Conservation (phyloP, 2,113 vertebrate genomes). For the Oxyura jamaicensis region DNA sequence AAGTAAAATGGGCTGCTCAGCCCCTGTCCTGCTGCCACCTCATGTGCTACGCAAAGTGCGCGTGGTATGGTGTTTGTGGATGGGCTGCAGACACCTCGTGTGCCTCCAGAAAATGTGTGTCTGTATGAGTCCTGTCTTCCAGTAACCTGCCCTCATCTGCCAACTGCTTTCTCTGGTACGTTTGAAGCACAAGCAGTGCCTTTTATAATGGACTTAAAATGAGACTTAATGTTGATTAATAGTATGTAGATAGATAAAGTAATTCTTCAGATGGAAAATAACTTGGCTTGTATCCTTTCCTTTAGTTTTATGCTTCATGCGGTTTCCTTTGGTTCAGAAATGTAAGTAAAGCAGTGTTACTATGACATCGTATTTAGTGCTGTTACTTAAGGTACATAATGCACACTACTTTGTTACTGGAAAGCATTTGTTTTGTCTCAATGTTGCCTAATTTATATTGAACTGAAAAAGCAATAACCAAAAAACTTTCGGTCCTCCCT, state of each 20-base stretch:
- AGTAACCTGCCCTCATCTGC: conserved; percentile 1
- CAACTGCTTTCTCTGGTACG: neutral
- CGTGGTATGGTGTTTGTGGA: neutral
- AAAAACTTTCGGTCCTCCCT: neutral
- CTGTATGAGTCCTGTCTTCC: neutral
- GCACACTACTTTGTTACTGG: neutral
- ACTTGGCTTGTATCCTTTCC: neutral
- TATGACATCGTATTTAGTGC: neutral
- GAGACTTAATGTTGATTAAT: neutral
- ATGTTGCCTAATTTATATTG: neutral
- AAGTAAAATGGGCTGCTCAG: neutral
- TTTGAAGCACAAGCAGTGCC: neutral
- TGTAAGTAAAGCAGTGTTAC: neutral
- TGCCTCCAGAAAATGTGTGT: conserved; percentile 29
- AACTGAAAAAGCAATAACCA: neutral
- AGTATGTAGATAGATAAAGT: neutral
- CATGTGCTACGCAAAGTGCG: neutral
- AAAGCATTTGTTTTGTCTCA: conserved; percentile 10
- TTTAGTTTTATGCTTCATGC: neutral
- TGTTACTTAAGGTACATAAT: neutral
- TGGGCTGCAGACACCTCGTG: neutral
- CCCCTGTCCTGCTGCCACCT: neutral
- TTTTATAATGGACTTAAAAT: neutral
- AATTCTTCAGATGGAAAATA: neutral
- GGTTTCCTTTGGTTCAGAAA: neutral